Percentiles rank a stretch among this genome's conserved stretches.
These are phyloP conservation scores for Vidua chalybeata DNA, from an alignment of 2,113 vertebrate species.

Conservation along the genomic window DNA sequence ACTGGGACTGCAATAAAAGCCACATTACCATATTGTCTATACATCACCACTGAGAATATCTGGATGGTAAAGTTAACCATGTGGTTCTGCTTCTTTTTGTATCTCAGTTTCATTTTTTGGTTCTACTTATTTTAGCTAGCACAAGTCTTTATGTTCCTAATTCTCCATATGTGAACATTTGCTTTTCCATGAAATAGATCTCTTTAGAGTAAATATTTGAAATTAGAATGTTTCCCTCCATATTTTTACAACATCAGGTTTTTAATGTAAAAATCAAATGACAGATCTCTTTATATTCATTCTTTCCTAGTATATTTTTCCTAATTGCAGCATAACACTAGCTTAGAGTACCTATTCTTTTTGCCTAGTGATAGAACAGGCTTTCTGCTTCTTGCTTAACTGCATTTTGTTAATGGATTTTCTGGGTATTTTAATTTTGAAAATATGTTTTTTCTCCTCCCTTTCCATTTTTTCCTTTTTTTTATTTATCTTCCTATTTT, in stretches of 20 bases:
- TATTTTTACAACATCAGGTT: neutral
- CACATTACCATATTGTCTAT: neutral
- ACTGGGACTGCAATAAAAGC: neutral
- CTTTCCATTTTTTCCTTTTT: fast-evolving
- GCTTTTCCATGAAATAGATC: neutral
- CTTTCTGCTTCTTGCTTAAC: neutral
- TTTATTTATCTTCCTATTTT: neutral
- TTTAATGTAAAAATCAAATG: neutral
- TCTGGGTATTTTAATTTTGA: neutral
- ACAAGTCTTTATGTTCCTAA: neutral
- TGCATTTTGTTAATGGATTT: neutral
- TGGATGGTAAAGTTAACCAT: neutral
- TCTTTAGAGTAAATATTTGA: slow-evolving; percentile 2
- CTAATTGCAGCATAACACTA: neutral
- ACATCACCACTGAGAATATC: neutral
- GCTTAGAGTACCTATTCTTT: neutral
- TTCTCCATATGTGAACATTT: neutral
- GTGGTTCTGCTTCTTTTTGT: neutral
- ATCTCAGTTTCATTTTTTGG: neutral
- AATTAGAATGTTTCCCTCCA: neutral
- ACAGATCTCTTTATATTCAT: neutral
- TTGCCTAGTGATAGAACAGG: neutral
- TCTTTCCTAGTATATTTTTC: neutral
- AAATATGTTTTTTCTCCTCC: neutral
- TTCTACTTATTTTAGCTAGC: neutral